phyloP scores from a whole-genome alignment of 30 jellyfish, hydroid and myxozoan genomes.

The Catostylus mosaicus region DNA sequence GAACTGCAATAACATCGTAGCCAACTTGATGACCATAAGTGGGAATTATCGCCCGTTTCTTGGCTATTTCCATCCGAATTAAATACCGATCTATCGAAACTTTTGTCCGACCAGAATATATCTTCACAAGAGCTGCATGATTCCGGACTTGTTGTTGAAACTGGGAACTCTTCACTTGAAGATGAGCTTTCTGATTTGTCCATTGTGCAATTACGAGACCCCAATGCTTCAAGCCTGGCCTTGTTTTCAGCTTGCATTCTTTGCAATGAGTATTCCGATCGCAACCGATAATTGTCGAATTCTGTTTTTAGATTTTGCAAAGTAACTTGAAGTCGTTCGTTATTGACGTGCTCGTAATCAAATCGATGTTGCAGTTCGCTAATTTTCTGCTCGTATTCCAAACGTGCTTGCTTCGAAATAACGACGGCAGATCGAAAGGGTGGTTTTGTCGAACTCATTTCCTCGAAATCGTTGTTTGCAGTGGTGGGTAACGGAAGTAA shows the following conservation, averaged over 20 bases:
- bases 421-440: conserved; percentile 94
- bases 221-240: conserved; percentile 64
- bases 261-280: conserved; percentile 89
- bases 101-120: conserved; percentile 69
- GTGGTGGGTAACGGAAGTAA: conserved; percentile 55
- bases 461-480: conserved; percentile 55
- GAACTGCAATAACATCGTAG: conserved; percentile 90
- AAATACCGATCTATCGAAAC: conserved; percentile 55
- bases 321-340: conserved; percentile 74
- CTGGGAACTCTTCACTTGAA: conserved; percentile 70
- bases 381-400: conserved; percentile 88
- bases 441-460: conserved; percentile 47
- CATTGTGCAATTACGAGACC: conserved; percentile 25
- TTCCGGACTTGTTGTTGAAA: conserved; percentile 77
- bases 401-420: conserved; percentile 91
- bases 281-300: conserved; percentile 82
- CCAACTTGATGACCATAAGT: conserved; percentile 93
- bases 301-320: conserved; percentile 76
- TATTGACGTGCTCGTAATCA: conserved; percentile 86
- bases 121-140: conserved; percentile 80
- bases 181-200: conserved; percentile 68
- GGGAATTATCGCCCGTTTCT: conserved; percentile 68
- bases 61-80: conserved; percentile 45
- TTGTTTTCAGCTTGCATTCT: conserved; percentile 75
- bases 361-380: conserved; percentile 85